phyloP scores from a whole-genome alignment of 1,140 invertebrate species.

The Drosophila quadrilineata region DNA sequence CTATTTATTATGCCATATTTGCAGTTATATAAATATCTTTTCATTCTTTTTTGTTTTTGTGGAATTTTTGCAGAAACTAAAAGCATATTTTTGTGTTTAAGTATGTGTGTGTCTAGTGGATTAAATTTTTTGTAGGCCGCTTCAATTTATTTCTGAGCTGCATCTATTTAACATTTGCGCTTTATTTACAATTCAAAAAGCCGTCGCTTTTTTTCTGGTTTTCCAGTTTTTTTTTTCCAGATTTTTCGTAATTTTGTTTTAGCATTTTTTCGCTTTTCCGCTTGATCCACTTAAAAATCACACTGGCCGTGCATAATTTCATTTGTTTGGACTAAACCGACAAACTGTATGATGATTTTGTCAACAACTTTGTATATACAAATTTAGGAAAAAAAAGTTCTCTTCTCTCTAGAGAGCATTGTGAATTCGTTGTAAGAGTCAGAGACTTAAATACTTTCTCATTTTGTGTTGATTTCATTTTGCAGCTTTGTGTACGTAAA shows the following conservation, averaged over 20 bases:
- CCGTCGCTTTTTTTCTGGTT: conserved; percentile 53
- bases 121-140: conserved; percentile 15
- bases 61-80: conserved; percentile 22
- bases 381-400: neutral
- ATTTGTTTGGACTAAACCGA: conserved; percentile 26
- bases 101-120: neutral
- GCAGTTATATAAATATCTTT: conserved; percentile 17
- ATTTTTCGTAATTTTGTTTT: too few relatives aligned
- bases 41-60: conserved; percentile 27
- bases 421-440: too few relatives aligned
- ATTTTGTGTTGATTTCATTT: conserved; percentile 57
- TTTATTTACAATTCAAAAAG: conserved; percentile 58
- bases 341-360: neutral
- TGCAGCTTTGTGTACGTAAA: conserved; percentile 24
- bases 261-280: too few relatives aligned
- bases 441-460: too few relatives aligned
- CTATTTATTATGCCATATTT: conserved; percentile 62
- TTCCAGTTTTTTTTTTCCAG: too few relatives aligned
- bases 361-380: neutral
- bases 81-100: conserved; percentile 52
- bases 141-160: conserved; percentile 31
- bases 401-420: too few relatives aligned
- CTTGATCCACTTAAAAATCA: conserved; percentile 45
- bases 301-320: conserved; percentile 55
- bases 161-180: conserved; percentile 53